A percentile compares a stretch with the other conserved stretches of the same genome.
Conservation (phyloP, 2,113 vertebrate species). For the Muntiacus reevesi region DNA sequence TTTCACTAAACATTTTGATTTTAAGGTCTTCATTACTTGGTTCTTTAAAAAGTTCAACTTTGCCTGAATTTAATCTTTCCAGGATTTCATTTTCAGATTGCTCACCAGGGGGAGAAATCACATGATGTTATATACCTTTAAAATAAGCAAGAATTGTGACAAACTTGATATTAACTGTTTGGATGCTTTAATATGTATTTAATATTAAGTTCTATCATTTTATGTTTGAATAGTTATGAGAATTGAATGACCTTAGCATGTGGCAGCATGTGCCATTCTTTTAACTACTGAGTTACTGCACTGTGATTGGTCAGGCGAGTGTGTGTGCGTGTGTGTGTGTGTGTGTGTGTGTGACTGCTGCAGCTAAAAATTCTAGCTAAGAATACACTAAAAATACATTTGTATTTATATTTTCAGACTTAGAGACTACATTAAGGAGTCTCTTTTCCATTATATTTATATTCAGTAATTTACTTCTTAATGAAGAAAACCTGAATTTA, state of each 20-base stretch:
- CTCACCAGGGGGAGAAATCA: neutral
- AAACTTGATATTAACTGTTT: neutral
- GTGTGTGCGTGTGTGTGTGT: neutral
- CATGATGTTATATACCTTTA: neutral
- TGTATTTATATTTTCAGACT: slow-evolving; percentile 44
- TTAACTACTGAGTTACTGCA: slow-evolving; percentile 71
- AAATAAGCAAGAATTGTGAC: neutral
- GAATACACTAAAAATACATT: slow-evolving; percentile 48
- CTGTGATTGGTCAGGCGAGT: slow-evolving; percentile 69
- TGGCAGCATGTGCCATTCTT: slow-evolving; percentile 12
- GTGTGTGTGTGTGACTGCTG: neutral
- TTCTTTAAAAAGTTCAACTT: slow-evolving; percentile 57
- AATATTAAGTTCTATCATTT: slow-evolving; percentile 65
- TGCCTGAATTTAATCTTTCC: slow-evolving; percentile 49
- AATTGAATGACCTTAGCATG: slow-evolving; percentile 64
- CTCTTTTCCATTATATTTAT: neutral
- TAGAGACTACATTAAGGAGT: neutral
- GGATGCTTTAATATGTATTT: slow-evolving; percentile 10
- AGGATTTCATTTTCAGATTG: slow-evolving; percentile 38
- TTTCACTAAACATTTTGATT: neutral
- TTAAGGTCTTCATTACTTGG: slow-evolving; percentile 43
- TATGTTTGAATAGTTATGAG: slow-evolving; percentile 71
- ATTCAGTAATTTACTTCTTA: slow-evolving; percentile 23
- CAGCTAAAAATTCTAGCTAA: slow-evolving; percentile 62
- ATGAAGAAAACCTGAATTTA: neutral